Base-by-base conservation (phyloP, 1,140 invertebrate species). In the Megathymus violae region DNA sequence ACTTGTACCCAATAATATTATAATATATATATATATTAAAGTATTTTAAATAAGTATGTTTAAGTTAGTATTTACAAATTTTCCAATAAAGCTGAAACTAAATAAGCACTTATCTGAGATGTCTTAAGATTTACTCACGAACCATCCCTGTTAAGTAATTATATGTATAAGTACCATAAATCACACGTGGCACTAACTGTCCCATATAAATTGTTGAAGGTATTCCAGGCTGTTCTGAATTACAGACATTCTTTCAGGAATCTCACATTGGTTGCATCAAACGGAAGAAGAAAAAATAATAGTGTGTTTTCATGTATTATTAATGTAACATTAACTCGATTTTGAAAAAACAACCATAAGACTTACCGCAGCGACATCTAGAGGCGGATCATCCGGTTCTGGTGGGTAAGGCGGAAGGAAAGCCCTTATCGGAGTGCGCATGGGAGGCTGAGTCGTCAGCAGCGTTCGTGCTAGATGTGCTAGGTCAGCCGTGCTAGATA, bases 401-500 rank as follows among this genome's bases (percentile, higher is more conserved):
- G 91, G 91, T 4, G 93, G 93, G 41, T 93, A 93, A 11, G 94
- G 93, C 3, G 96, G 95, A 16, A 95, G 91, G 10, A 94, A 94
- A 76, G 95, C 96, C 43, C 92, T 80, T 63, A 95, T 93, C 25
- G 93, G 91, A 50, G 93, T 93, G 47, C 92, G 85, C 36, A 93
- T 91, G 19, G 93, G 92, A 11, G 93, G 91, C 54, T 94, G 92
- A 31, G 91, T 82, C 14, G 76, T 87, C n/a, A 94, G 93, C 50
- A 95, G 76, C 4, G 94, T 93, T 31, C 95, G 92, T 34, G 96
- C 94, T 69, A 97, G 94, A 73, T 95, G 94, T 0, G 93, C 92
- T 61, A 97, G 88, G 86, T 97, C 96, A 15, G 93, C 82, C 27
- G 93, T 89, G 34, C 94, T 93, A 41, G 94, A 94, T 1, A 97